Evolutionary conservation across 2,888 invertebrate genomes (phyloP).

Genomic region (Adineta ricciae): DNA sequence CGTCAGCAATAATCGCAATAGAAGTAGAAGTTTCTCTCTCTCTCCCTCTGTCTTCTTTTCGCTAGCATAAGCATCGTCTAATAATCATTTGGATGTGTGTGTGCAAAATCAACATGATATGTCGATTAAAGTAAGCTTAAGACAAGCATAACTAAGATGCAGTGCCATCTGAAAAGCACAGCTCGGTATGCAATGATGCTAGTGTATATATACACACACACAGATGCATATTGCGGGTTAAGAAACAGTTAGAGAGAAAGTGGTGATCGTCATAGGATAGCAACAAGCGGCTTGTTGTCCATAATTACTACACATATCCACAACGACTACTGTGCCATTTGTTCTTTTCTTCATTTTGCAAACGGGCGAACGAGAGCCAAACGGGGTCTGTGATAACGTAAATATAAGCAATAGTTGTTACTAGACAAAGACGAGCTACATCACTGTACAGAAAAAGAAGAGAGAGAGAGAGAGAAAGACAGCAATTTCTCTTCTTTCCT

Average conservation of each 20-base stretch:
- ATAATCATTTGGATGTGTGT: neutral
- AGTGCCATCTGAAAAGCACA: neutral
- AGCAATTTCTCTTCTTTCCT: neutral
- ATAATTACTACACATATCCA: neutral
- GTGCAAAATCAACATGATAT: neutral
- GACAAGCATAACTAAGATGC: neutral
- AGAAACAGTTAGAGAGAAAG: neutral
- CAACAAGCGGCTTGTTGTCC: neutral
- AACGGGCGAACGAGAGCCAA: neutral
- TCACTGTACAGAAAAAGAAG: neutral
- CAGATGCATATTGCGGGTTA: neutral
- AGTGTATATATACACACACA: neutral
- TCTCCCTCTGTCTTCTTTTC: neutral
- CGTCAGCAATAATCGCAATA: neutral
- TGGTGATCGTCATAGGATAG: neutral
- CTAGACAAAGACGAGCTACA: neutral
- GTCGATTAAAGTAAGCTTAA: constrained; percentile 5
- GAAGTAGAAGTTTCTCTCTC: neutral
- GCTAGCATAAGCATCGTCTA: neutral
- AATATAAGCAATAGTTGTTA: neutral
- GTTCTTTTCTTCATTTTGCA: neutral
- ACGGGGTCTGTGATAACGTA: neutral
- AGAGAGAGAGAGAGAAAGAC: neutral
- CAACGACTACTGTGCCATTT: neutral
- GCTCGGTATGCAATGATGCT: neutral